These are phyloP conservation scores for Eupeodes luniger DNA, from an alignment of 2,888 invertebrate species.

Conservation along the genomic window DNA sequence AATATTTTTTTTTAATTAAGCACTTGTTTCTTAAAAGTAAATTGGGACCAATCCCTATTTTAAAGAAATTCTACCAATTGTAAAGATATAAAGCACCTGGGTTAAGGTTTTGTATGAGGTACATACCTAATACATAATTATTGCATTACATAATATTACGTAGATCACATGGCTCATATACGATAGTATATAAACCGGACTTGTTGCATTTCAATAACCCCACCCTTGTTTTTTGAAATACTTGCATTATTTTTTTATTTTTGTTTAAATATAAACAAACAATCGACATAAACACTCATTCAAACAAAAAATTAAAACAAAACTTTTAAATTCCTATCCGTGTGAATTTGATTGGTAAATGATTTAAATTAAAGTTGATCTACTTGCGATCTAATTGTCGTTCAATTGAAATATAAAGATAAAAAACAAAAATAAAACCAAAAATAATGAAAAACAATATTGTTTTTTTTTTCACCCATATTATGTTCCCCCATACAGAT, in stretches of 20 bases:
- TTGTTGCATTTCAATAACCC: constrained; percentile 23
- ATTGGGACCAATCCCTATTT: background rate
- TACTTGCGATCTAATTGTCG: constrained; percentile 56
- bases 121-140: background rate
- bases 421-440: constrained; percentile 13
- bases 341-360: constrained; percentile 49
- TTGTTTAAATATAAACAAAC: constrained; percentile 7
- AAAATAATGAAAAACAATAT: background rate
- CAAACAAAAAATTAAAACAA: background rate
- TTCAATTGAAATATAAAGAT: constrained; percentile 45
- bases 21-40: constrained; percentile 1
- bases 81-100: background rate
- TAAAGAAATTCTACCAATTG: background rate
- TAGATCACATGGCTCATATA: background rate
- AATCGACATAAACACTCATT: constrained; percentile 17
- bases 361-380: constrained; percentile 53
- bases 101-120: too few relatives aligned
- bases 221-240: constrained; percentile 1
- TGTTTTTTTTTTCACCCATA: constrained; percentile 25
- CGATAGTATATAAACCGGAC: background rate
- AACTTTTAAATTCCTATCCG: constrained; percentile 19
- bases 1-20: constrained; percentile 7
- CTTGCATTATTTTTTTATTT: background rate
- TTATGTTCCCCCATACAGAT: constrained; percentile 27
- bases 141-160: background rate